These are phyloP conservation scores for Strigamia maritima DNA, from an alignment of 2,888 invertebrate genomes.

Conservation along the genomic window DNA sequence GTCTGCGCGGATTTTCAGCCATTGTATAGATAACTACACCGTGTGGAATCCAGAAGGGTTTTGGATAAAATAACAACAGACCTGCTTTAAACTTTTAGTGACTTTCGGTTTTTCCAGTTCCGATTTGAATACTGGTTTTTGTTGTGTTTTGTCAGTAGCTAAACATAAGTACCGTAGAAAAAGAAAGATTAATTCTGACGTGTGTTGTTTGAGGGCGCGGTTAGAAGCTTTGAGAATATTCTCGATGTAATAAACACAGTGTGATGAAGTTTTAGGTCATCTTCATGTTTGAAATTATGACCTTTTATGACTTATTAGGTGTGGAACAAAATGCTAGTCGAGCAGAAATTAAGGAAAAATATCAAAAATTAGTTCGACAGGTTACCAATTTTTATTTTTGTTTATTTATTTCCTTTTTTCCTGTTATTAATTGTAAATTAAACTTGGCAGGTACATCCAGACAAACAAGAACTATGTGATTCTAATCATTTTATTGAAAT, in stretches of 20 bases:
- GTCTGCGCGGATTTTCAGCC: neutral
- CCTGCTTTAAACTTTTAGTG: neutral
- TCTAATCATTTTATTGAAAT: conserved; percentile 31
- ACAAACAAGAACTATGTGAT: conserved; percentile 36
- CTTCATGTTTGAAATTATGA: neutral
- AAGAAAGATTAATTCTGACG: too few species aligned
- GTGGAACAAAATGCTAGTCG: conserved; percentile 22
- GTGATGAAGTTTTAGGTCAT: too few species aligned
- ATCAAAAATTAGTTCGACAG: conserved; percentile 39
- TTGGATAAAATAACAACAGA: neutral
- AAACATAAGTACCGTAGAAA: too few species aligned
- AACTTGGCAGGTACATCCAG: conserved; percentile 39
- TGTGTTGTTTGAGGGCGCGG: neutral
- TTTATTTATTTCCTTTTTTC: neutral
- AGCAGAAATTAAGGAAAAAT: conserved; percentile 42
- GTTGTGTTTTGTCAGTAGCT: neutral
- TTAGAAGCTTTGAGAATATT: too few species aligned
- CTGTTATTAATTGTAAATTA: neutral
- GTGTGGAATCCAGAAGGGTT: neutral
- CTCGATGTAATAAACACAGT: too few species aligned
- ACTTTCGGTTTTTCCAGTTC: neutral
- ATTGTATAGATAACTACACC: neutral
- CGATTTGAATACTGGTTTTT: neutral
- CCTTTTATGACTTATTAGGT: conserved; percentile 37
- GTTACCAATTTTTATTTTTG: neutral